Evolutionary conservation across 2,888 invertebrate genomes (phyloP), one percentile per base, ranked within the genome.

Genomic region (Nephrotoma guestfalica): DNA sequence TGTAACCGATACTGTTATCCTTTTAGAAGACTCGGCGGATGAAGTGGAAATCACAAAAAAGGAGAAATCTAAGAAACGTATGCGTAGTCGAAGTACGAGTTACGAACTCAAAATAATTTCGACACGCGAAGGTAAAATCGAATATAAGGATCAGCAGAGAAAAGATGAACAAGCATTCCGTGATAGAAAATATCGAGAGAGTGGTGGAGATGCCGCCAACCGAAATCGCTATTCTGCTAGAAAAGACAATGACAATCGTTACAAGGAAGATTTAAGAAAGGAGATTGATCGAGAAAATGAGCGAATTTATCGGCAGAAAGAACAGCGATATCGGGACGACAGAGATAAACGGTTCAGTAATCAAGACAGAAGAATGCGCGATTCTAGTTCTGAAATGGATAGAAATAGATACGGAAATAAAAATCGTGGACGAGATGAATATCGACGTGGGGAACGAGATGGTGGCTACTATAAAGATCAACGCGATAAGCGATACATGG

Each of bases 11-110:
- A 90, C 92, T 88, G 93, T 94, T 88, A 95, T 95, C 90, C 92
- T 94, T 88, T 92, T 94, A 89, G 94, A 94, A 90, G 95, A 95
- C 90, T 93, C 93, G 89, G 94, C 94, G 88, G 93, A 93, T 87
- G 93, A 94, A 86, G 93, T 92, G 57, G 91, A 90, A 87, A 91
- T 92, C 71, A 89, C 89, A 87, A 91, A 89, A 86, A 88, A 87
- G 87, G 89, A 91, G 1, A 90, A 89, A 88, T 88, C 90, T 87
- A 91, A 91, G 88, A 88, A 89, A 86, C 91, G 89, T 88, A 86
- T 86, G 86, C 43, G 90, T 87, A 91, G 90, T 88, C 89, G 89
- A 87, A 91, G 91, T 4, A 88, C 87, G 40, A 91, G 90, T 87
- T 89, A 89, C 86, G 91, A 91, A 47, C 89, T 90, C 45, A 88